Base-by-base conservation (phyloP, 2,888 invertebrate species). In the Leptinotarsa rubiginosa region DNA sequence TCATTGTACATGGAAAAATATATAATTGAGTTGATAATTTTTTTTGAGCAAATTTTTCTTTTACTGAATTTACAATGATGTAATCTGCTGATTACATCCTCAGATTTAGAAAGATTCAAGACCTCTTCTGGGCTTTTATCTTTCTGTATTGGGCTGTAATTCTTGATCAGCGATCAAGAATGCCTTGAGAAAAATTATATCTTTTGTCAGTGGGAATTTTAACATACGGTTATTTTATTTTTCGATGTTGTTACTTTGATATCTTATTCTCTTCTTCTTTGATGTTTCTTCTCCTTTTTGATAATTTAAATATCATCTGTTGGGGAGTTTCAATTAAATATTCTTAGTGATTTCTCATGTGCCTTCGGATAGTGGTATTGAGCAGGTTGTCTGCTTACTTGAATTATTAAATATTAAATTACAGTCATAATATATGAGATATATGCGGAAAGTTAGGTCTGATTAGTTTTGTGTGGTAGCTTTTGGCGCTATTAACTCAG, bases 341-440 rank as follows among this genome's bases (percentile, higher is more conserved):
- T 50, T 50, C 66, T 10, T 22, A 18, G 22, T 56, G 16, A 50
- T n/a, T 67, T 31, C 66, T 13, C 18, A 13, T 50, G 52, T 67
- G 31, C 66, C 52, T 50, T 67, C 22, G 52, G 50, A 50, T 41
- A 67, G 31, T 50, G 25, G 25, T 50, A 52, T 67, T 16, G 50
- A 47, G 25, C 16, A 50, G 22, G 25, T 67, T 50, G 52, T 22
- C 52, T 67, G 25, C 13, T 22, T 22, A 52, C 15, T 50, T 67
- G 15, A 16, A 13, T 50, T 13, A 31, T 67, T 67, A 20, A 50
- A 67, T 67, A 50, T 22, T 50, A 67, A 67, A 67, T 67, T 41
- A n/a, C 20, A 4, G 49, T 16, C 66, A 67, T 67, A 49, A 67
- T 50, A 50, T 12, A 67, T 67, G 50, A 66, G 15, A 66, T 49